phyloP scores from a whole-genome alignment of 64 coral and sea anemone genomes.

The Astreopora myriophthalma region DNA sequence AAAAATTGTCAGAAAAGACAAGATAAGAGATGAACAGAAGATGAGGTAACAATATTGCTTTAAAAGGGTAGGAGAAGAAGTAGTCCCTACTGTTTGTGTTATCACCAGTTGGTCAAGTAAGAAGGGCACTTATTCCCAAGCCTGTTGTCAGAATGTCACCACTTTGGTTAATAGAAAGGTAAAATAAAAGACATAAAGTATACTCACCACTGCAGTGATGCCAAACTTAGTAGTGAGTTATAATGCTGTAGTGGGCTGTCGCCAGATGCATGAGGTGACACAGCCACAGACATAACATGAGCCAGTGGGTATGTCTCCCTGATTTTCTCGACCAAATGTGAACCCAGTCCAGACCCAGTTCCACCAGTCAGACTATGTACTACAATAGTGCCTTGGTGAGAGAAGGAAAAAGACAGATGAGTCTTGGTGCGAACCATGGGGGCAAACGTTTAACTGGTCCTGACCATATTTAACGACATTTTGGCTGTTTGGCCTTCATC shows the following conservation, averaged over 20 bases:
- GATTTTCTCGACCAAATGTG: slow-evolving; percentile 67
- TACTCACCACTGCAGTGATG: slow-evolving; percentile 72
- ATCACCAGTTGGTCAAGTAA: too few species aligned
- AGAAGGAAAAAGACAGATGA: not conserved
- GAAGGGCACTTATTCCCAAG: too few species aligned
- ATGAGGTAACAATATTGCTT: not conserved
- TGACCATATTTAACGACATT: too few species aligned
- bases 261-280: slow-evolving; percentile 83
- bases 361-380: slow-evolving; percentile 90
- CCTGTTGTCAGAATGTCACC: too few species aligned
- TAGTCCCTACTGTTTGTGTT: too few species aligned
- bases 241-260: slow-evolving; percentile 91
- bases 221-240: slow-evolving; percentile 85
- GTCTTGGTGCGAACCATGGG: too few species aligned
- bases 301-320: slow-evolving; percentile 79
- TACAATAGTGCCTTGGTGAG: slow-evolving; percentile 72
- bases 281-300: slow-evolving; percentile 81
- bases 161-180: too few species aligned
- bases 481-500: too few species aligned
- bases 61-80: too few species aligned
- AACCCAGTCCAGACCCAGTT: slow-evolving; percentile 88
- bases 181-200: too few species aligned
- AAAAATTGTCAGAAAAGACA: too few species aligned
- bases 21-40: not conserved
- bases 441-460: too few species aligned